Percentiles rank a stretch among this genome's conserved stretches.
phyloP scores from a whole-genome alignment of 2,888 invertebrate species.

The Rutpela maculata region DNA sequence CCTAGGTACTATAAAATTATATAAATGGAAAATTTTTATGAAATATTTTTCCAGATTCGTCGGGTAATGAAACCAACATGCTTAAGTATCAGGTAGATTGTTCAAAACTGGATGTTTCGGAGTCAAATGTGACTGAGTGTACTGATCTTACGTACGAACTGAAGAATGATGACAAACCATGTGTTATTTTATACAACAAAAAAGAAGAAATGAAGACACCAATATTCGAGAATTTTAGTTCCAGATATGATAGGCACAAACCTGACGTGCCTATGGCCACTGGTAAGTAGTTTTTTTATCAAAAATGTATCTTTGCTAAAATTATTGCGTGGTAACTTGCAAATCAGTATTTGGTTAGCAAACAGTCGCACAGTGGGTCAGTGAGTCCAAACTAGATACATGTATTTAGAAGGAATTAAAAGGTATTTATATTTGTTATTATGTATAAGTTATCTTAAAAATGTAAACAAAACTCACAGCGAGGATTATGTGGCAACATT shows the following conservation, averaged over 20 bases:
- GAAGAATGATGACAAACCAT: constrained; percentile 11
- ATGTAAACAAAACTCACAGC: too few relatives aligned
- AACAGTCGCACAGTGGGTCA: too few relatives aligned
- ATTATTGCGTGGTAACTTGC: background rate
- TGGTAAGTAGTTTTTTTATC: background rate
- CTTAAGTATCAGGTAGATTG: constrained; percentile 1
- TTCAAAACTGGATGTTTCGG: background rate
- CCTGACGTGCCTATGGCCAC: background rate
- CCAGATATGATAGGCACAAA: background rate
- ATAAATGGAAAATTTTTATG: too few relatives aligned
- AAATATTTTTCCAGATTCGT: background rate
- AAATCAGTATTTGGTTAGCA: too few relatives aligned
- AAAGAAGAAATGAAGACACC: background rate
- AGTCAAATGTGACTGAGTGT: background rate
- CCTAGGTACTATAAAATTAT: too few relatives aligned
- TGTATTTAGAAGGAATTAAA: too few relatives aligned
- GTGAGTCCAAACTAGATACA: too few relatives aligned
- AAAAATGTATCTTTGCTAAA: background rate
- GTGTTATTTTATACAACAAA: constrained; percentile 14
- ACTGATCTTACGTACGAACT: background rate
- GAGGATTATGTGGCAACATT: too few relatives aligned
- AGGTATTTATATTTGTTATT: too few relatives aligned
- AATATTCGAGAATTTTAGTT: background rate
- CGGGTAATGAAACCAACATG: background rate
- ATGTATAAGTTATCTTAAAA: too few relatives aligned